A percentile compares a stretch with the other conserved stretches of the same genome.
These are phyloP conservation scores for Halyomorpha halys DNA, from an alignment of 1,140 invertebrate species.

Conservation along the genomic window DNA sequence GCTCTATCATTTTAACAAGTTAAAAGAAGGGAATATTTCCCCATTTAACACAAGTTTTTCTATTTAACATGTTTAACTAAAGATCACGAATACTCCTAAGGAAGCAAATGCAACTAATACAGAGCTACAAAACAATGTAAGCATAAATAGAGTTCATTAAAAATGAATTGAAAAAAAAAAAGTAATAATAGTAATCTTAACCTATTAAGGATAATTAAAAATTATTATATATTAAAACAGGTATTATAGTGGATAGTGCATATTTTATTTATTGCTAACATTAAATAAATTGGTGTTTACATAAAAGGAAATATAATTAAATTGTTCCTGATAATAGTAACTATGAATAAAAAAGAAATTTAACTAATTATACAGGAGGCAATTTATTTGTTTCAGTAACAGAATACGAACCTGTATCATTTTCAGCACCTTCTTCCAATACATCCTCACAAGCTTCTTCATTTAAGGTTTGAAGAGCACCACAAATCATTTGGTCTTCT, in stretches of 20 bases:
- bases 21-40: too few species aligned
- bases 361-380: neutral
- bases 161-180: too few species aligned
- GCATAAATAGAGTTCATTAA: too few species aligned
- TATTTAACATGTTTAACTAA: too few species aligned
- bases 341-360: neutral
- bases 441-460: conserved; percentile 86
- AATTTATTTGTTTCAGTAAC: neutral
- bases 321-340: neutral
- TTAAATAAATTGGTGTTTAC: neutral
- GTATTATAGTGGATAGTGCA: neutral
- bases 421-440: conserved; percentile 38
- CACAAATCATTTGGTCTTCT: conserved; percentile 89
- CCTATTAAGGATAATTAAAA: too few species aligned
- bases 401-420: conserved; percentile 5
- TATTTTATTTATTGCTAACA: neutral
- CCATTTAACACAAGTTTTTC: too few species aligned
- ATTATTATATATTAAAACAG: neutral
- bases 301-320: neutral
- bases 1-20: too few species aligned
- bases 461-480: conserved; percentile 79
- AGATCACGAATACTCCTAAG: too few species aligned
- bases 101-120: too few species aligned
- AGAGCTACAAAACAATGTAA: too few species aligned
- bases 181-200: too few species aligned